phyloP scores from a whole-genome alignment of 2,888 invertebrate genomes.

The Ectemnius continuus region DNA sequence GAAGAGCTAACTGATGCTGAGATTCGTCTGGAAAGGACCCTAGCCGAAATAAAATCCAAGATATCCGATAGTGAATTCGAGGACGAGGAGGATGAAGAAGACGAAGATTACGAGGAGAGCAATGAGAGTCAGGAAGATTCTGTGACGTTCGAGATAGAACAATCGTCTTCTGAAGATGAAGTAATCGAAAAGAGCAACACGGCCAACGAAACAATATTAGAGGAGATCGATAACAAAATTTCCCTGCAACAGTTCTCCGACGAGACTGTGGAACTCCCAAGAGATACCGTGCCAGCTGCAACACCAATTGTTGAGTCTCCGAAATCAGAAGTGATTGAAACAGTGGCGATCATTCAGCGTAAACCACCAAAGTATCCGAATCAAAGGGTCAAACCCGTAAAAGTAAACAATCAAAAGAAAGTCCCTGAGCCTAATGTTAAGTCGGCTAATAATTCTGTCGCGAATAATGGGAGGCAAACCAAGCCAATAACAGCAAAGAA shows the following conservation, averaged over 20 bases:
- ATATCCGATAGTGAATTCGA: constrained; percentile 72
- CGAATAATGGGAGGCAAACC: neutral
- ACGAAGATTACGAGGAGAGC: constrained; percentile 29
- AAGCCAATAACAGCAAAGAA: neutral
- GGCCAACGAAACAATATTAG: neutral
- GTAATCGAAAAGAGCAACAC: constrained; percentile 24
- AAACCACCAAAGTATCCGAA: neutral
- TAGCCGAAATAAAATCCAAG: constrained; percentile 72
- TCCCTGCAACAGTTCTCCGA: neutral
- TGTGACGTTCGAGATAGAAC: constrained; percentile 19
- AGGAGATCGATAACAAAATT: neutral
- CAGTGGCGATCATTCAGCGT: neutral
- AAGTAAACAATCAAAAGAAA: neutral
- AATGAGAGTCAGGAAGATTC: constrained; percentile 38
- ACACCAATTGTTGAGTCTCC: neutral
- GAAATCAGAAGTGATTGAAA: neutral
- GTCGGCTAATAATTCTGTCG: neutral
- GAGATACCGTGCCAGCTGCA: neutral
- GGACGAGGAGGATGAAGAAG: constrained; percentile 43
- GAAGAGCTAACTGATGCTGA: constrained; percentile 75
- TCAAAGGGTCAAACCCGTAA: neutral
- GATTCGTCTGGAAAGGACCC: constrained; percentile 70
- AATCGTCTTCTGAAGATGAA: constrained; percentile 34
- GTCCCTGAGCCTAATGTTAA: neutral
- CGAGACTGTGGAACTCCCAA: neutral